These are phyloP conservation scores for Apolygus lucorum DNA, from an alignment of 1,140 invertebrate species.

Conservation along the genomic window DNA sequence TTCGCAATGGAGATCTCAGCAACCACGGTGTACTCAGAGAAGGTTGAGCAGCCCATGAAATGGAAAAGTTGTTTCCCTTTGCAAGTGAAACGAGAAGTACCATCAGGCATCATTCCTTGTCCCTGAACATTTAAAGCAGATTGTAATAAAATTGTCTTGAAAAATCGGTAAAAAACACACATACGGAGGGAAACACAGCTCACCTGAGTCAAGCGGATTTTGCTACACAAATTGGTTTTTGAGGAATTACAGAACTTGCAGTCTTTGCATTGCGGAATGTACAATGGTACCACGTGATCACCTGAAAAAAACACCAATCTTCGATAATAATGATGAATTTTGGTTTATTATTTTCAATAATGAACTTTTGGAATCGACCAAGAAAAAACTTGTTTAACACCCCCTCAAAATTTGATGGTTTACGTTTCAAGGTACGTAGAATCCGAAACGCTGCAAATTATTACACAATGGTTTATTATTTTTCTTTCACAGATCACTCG, in stretches of 20 bases:
- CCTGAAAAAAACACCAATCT: slow-evolving; percentile 45
- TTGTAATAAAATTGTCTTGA: no score
- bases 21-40: slow-evolving; percentile 96
- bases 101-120: slow-evolving; percentile 91
- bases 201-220: slow-evolving; percentile 74
- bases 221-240: slow-evolving; percentile 95
- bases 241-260: slow-evolving; percentile 94
- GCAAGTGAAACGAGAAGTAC: slow-evolving; percentile 82
- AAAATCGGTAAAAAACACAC: no score
- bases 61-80: slow-evolving; percentile 84
- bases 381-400: no score
- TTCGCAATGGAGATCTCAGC: slow-evolving; percentile 89
- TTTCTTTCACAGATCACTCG: no score
- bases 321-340: background rate
- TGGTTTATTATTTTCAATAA: no score
- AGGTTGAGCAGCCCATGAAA: slow-evolving; percentile 98
- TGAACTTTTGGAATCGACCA: no score
- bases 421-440: no score
- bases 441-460: no score
- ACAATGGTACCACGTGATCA: slow-evolving; percentile 93
- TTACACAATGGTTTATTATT: no score
- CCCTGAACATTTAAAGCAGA: no score
- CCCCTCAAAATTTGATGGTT: no score
- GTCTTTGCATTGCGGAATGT: slow-evolving; percentile 90
- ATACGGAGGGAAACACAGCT: slow-evolving; percentile 15